Evolutionary conservation across 2,113 vertebrate species (phyloP), one percentile per base, ranked within the genome.

Genomic region (Synchiropus splendidus): DNA sequence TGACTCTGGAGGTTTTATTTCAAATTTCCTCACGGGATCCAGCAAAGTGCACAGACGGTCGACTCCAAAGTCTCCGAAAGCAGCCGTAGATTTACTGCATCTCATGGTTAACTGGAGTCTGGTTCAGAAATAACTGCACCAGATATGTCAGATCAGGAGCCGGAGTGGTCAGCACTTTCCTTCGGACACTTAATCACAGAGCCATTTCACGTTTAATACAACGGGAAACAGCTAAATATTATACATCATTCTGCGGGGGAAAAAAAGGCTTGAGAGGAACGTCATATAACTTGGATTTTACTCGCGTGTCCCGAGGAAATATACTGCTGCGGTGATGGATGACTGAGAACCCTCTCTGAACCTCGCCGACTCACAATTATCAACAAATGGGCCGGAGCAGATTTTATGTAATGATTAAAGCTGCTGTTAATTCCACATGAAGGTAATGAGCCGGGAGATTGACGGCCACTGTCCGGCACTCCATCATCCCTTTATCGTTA

Each of bases 361-460:
- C 71, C 67, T 58, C 66, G 3, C 49, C 41, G 65, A 65, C 60
- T 59, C 54, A 75, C 72, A 67, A 79, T 83, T 84, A 82, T 69
- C 67, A 77, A 75, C 67, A 72, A 77, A 82, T 74, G 75, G 78
- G 61, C 71, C 48, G 47, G 61, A 67, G 62, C 64, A 67, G 68
- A 73, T 79, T 83, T 74, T 69, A 71, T 74, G 68, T 81, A 79
- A 81, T 81, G 80, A 81, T 82, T 80, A 68, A 69, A 74, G 61
- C 74, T 27, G 67, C 72, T 67, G 70, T 82, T 83, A 83, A 83
- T 85, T 80, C 72, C 61, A 65, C 67, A 70, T 60, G 70, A 76
- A 69, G 70, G 74, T 86, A 84, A 83, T 83, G 79, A 83, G 84
- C 44, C 60, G 41, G 43, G 72, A 81, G 83, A 87, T 85, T 79